Conservation (phyloP, 2,888 invertebrate genomes). For the Operophtera brumata region DNA sequence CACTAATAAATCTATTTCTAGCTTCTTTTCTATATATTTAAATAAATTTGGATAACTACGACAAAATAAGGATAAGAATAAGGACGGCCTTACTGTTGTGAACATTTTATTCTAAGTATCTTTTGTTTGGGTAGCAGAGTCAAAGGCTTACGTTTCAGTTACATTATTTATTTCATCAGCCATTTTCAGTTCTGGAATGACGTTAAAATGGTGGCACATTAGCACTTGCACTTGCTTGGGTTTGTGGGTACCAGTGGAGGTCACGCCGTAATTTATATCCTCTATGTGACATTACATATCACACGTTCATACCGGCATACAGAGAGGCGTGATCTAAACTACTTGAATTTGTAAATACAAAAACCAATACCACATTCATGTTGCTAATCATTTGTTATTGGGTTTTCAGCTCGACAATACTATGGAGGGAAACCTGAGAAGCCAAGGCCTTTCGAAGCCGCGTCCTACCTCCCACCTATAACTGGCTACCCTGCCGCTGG, state of each 20-base stretch:
- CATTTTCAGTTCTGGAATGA: constrained; percentile 14
- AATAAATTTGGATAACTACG: neutral
- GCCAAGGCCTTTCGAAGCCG: constrained; percentile 84
- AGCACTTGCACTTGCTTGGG: constrained; percentile 39
- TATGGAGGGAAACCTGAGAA: constrained; percentile 83
- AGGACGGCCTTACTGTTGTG: too few relatives aligned
- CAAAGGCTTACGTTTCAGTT: too few relatives aligned
- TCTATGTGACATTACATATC: too few relatives aligned
- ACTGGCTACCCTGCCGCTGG: constrained; percentile 69
- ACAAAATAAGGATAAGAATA: neutral
- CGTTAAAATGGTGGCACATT: neutral
- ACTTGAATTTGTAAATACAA: constrained; percentile 7
- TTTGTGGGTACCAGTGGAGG: constrained; percentile 3
- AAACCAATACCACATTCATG: neutral
- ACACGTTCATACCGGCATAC: neutral
- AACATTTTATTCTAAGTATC: too few relatives aligned
- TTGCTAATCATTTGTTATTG: constrained; percentile 22
- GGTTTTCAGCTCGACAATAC: constrained; percentile 84
- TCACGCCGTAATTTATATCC: neutral
- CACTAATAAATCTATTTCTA: too few relatives aligned
- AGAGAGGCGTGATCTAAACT: neutral
- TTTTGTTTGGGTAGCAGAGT: too few relatives aligned
- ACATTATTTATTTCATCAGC: constrained; percentile 3
- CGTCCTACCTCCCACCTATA: constrained; percentile 65
- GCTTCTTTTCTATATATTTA: too few relatives aligned